These are phyloP conservation scores for Poecilia picta DNA, from an alignment of 2,797 vertebrate species.

Conservation along the genomic window DNA sequence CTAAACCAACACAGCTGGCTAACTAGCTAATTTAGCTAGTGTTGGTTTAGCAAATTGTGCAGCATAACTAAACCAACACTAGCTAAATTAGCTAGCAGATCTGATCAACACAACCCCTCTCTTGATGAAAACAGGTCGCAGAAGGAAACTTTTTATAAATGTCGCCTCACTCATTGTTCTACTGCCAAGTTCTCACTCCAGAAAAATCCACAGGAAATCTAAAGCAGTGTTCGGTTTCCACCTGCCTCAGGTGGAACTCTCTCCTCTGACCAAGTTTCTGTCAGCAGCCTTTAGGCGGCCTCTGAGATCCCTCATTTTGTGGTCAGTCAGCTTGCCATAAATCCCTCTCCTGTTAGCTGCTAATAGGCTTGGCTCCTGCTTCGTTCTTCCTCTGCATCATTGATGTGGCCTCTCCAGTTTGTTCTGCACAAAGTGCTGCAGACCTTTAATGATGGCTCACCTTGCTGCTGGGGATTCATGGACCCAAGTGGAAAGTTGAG, in stretches of 20 bases:
- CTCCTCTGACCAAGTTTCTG: constrained; percentile 64
- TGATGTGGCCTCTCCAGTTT: constrained; percentile 56
- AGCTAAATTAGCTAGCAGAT: constrained; percentile 15
- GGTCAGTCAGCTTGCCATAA: constrained; percentile 63
- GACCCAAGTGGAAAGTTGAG: constrained; percentile 58
- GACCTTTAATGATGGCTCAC: constrained; percentile 63
- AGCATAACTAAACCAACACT: too few relatives aligned
- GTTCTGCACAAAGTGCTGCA: constrained; percentile 34
- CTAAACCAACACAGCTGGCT: constrained; percentile 42
- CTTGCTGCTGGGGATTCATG: constrained; percentile 49
- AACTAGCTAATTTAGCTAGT: too few relatives aligned
- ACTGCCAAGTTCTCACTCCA: constrained; percentile 60
- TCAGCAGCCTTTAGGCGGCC: constrained; percentile 63
- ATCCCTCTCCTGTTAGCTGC: constrained; percentile 63
- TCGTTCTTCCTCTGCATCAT: constrained; percentile 52
- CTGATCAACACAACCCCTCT: constrained; percentile 50
- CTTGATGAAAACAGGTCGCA: constrained; percentile 63
- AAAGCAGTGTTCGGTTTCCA: constrained; percentile 78
- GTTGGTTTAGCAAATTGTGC: too few relatives aligned
- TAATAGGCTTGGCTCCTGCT: constrained; percentile 65
- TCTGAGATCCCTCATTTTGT: constrained; percentile 57
- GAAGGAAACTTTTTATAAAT: constrained; percentile 56
- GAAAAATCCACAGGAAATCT: constrained; percentile 76
- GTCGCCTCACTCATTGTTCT: constrained; percentile 53
- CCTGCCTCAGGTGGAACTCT: constrained; percentile 73